These are phyloP conservation scores for Platerodrilus igneus DNA, from an alignment of 2,888 invertebrate genomes.

Conservation along the genomic window DNA sequence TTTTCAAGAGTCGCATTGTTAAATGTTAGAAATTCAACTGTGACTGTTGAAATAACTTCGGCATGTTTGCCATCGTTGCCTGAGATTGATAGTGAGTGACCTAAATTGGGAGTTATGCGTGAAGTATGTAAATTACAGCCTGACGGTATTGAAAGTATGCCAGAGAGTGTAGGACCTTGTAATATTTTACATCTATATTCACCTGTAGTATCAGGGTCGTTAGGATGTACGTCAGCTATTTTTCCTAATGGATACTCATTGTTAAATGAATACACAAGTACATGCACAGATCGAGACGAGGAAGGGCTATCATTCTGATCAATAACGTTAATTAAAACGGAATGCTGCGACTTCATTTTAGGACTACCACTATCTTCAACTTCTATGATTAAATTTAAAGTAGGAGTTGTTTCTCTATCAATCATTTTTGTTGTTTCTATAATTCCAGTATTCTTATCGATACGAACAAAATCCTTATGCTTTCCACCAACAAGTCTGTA, in stretches of 20 bases:
- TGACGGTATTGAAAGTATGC: constrained; percentile 64
- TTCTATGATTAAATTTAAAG: constrained; percentile 70
- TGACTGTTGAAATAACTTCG: constrained; percentile 82
- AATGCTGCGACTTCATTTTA: constrained; percentile 75
- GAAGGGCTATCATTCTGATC: constrained; percentile 93
- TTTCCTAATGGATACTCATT: constrained; percentile 72
- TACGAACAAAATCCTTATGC: constrained; percentile 68
- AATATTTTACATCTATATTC: constrained; percentile 83
- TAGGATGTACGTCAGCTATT: constrained; percentile 87
- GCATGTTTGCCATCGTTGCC: constrained; percentile 88
- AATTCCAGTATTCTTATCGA: constrained; percentile 76
- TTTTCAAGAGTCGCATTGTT: constrained; percentile 78
- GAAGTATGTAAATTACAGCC: constrained; percentile 78
- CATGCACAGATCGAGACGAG: constrained; percentile 73
- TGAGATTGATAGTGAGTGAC: constrained; percentile 72
- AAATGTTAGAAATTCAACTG: constrained; percentile 75
- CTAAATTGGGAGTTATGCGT: constrained; percentile 65
- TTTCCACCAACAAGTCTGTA: constrained; percentile 75
- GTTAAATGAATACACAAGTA: constrained; percentile 73
- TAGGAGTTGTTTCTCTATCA: constrained; percentile 76
- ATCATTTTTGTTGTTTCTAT: constrained; percentile 73
- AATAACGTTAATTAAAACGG: constrained; percentile 67
- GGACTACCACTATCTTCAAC: constrained; percentile 87
- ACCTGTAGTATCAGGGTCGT: constrained; percentile 86
- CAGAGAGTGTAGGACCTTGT: constrained; percentile 56